Base-by-base conservation (phyloP, 2,888 invertebrate species). In the Mesorhabditis spiculigera region DNA sequence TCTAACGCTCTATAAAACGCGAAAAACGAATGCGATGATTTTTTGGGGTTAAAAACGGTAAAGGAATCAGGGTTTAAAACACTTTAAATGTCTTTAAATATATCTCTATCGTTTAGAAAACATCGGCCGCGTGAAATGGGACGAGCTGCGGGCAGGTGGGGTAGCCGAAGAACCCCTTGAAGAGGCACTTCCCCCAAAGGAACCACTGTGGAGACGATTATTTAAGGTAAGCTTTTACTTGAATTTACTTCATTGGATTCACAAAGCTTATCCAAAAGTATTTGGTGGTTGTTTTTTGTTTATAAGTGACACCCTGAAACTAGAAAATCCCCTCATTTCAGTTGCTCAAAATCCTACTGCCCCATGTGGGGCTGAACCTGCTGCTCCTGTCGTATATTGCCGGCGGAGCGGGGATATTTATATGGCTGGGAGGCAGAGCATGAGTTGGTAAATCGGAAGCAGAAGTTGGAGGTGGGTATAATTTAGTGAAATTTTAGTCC, bases 361-460 rank as follows among this genome's bases (percentile, higher is more conserved):
- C 86, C 5, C 86, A 86, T 71, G 82, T 86, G 45, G 86, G 86
- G 63, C 75, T 86, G 43, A 86, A 85, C 72, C 77, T 83, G 6
- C 74, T 86, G 28, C 77, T 86, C 44, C 73, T 86, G 43, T 77
- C 83, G 13, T 86, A 86, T 73, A 86, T 86, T 58, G 80, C 82
- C 42, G 78, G 82, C 71, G 86, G 86, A 61, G 85, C 86, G 4
- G 73, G 81, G 4, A 74, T 86, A 28, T 86, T 86, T 72, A 86
- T 82, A 43, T 83, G 80, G 79, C 75, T 86, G 58, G 86, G 86
- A 75, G n/a, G 81, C 82, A 10, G 82, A 81, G 64, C 78, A 81
- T 66, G 86, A 86, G 71, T 64, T 86, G 62, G 76, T 72, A 16
- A 68, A 69, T 61, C 68, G 83, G 43, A 73, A 67, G 64, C 67